Base-by-base conservation (phyloP, 2,888 invertebrate species). In the Pseudococcus jackbeardsleyi region DNA sequence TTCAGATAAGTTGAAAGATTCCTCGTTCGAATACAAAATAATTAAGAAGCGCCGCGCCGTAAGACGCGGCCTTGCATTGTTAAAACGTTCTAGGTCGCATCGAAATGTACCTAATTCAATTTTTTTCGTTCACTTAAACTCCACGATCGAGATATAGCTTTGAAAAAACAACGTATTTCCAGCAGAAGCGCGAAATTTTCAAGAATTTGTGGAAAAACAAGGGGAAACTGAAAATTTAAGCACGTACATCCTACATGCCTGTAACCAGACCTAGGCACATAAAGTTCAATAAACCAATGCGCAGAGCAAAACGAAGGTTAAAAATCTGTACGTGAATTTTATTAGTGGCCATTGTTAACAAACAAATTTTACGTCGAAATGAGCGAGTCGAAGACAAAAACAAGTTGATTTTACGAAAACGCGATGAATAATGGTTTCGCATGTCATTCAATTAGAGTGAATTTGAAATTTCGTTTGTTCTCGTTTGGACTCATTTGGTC, bases 21-120 rank as follows among this genome's bases (percentile, higher is more conserved):
- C 39, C 64, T 59, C 59, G 17, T 54, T 85, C 26, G 39, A 39
- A 39, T 39, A 85, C 59, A 59, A 64, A 85, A 85, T 85, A 85
- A 85, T 85, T 85, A 54, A 85, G 39, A 39, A 15, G 85, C 46
- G 64, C 59, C 26, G 26, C 26, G 26, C 26, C 26, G 26, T 33
- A 33, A 33, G 26, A 33, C 54, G 50, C 85, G 59, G 26, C 85
- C 85, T 85, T 85, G 85, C 85, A 85, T 85, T 85, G 85, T 85
- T 85, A 64, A 85, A 54, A 59, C 39, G 59, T 85, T 85, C 85
- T 85, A 85, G 85, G 85, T 85, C 85, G 59, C 50, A 54, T 33
- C 59, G 59, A 50, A 85, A 59, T 17, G 59, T 33, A 3, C 26
- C 26, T 17, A 85, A 85, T 54, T 39, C 39, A 50, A 84, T 50